Percentiles rank a stretch among this genome's conserved stretches.
Conservation (phyloP, 2,888 invertebrate genomes). For the Hyppa rectilinea region DNA sequence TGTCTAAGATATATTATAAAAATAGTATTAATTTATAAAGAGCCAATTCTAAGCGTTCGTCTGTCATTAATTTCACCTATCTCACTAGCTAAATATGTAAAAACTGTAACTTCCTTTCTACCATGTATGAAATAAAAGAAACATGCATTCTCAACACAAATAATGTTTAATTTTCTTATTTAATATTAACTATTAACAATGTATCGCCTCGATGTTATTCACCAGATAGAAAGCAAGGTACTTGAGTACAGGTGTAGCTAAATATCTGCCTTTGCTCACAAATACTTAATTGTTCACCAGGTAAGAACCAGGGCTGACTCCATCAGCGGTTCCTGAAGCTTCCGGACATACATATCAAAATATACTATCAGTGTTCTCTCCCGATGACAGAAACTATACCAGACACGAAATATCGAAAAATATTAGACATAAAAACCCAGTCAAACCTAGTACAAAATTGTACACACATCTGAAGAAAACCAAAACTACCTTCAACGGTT, state of each 20-base stretch:
- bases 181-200: slow-evolving; percentile 55
- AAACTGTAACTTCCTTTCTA: slow-evolving; percentile 63
- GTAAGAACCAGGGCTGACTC: slow-evolving; percentile 17
- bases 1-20: slow-evolving; percentile 50
- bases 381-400: slow-evolving; percentile 27
- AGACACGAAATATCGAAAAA: slow-evolving; percentile 36
- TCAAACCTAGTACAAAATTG: slow-evolving; percentile 47
- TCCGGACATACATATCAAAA: slow-evolving; percentile 31
- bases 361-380: slow-evolving; percentile 25
- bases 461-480: slow-evolving; percentile 46
- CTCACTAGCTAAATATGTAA: slow-evolving; percentile 29
- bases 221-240: slow-evolving; percentile 64
- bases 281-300: slow-evolving; percentile 19
- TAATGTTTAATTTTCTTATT: slow-evolving; percentile 56
- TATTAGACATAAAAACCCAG: slow-evolving; percentile 49
- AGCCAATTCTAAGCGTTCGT: slow-evolving; percentile 35
- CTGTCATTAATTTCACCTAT: slow-evolving; percentile 21
- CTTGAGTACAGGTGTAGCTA: slow-evolving; percentile 34
- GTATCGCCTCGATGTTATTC: slow-evolving; percentile 41
- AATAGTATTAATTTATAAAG: slow-evolving; percentile 33
- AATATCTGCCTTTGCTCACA: slow-evolving; percentile 37
- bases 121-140: slow-evolving; percentile 62
- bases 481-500: slow-evolving; percentile 42
- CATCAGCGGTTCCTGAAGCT: slow-evolving; percentile 10
- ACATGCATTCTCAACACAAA: slow-evolving; percentile 49